Base-by-base conservation (phyloP, 2,113 vertebrate genomes). In the Poeciliopsis prolifica region DNA sequence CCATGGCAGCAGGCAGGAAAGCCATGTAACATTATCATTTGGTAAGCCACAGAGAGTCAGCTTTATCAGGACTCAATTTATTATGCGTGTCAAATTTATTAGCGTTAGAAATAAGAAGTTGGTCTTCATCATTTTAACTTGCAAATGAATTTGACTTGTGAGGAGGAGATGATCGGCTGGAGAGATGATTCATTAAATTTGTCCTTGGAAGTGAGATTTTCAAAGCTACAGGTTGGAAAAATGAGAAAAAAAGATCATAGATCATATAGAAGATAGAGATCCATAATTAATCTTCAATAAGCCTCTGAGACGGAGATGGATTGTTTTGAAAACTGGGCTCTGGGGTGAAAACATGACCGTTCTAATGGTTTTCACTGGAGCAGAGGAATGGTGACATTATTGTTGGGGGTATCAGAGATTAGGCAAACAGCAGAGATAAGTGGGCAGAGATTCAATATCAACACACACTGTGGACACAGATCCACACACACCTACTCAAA, bases 31-130 rank as follows among this genome's bases (percentile, higher is more conserved):
- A 87, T 87, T 92, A 87, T 81, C 83, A 86, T 91, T 88, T 17
- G 62, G 28, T 14, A 44, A 80, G 79, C 81, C 48, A 71, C 13
- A 0, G 44, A 81, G 80, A 29, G 3, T n/a, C 3, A 5, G 35
- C 68, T 51, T 80, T 72, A 91, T 92, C 89, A 88, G 88, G 89
- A 84, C 74, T 11, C 66, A 85, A 91, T 91, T 89, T 89, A 93
- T 93, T 93, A 87, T 86, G 84, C 81, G 81, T 75, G 80, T 65
- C n/a, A 35, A 67, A 74, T 93, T 87, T 82, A 88, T 88, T 89
- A 65, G 67, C 82, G 69, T 86, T 75, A 77, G 44, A 68, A 72
- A 62, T 15, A 65, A 62, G 74, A 28, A 5, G 15, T 77, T 69
- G 69, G 51, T 68, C 66, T 82, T 74, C 74, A 29, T 30, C 13